Base-by-base conservation (phyloP, 2,888 invertebrate genomes). In the Stomorhina lunata region DNA sequence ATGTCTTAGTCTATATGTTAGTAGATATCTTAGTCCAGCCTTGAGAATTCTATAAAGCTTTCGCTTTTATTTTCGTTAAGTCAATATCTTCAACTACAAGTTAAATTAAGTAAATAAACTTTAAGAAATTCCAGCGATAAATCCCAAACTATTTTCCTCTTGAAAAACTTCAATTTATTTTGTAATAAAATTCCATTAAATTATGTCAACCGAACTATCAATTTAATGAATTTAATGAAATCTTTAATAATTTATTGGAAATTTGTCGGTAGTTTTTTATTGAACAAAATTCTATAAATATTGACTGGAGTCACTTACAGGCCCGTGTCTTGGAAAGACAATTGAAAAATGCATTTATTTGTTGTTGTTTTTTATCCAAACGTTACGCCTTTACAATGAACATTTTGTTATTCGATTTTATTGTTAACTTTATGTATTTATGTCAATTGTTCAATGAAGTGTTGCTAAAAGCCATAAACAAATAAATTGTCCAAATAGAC, bases 401-500 rank as follows among this genome's bases (percentile, higher is more conserved):
- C 40, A 40, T 53, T 61, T 68, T 65, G 25, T 63, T 68, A 17
- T 43, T 53, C 63, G 12, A 7, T 12, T 12, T 29, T 59, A 7
- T 50, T 59, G 50, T 61, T 40, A 3, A 20, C 2, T 10, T n/a
- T 59, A 75, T 75, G 65, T 48, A 50, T 71, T 65, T 57, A 78
- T 75, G 81, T 78, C 81, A 82, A 78, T 78, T 82, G 81, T 78
- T 78, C 73, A 73, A 73, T 78, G 73, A 78, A 82, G 78, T 82
- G 81, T 82, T 68, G 68, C 68, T 78, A 66, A 79, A 82, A 82
- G 82, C 82, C 82, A 79, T 79, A 79, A 82, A 75, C 82, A 78
- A 79, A 82, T 82, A 82, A 82, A 82, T 82, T 79, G 75, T 82
- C 29, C 79, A 79, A 79, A 82, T 75, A 71, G 73, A 76, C 75